Conservation (phyloP, 1,140 invertebrate species). For the Leptonema lineaticorne region DNA sequence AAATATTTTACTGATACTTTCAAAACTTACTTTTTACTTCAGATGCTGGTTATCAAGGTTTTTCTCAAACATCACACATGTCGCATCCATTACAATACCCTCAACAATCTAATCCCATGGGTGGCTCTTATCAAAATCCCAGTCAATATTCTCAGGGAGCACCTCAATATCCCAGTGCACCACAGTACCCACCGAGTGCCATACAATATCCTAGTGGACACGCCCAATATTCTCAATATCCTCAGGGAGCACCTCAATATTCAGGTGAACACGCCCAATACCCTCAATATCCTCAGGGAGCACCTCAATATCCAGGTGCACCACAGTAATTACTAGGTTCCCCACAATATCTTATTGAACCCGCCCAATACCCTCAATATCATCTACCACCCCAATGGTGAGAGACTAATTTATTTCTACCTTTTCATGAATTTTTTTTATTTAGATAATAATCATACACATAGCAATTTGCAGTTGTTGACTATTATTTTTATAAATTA, state of each 20-base stretch:
- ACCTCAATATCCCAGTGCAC: constrained; percentile 43
- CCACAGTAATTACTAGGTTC: neutral
- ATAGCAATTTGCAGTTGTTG: too few relatives aligned
- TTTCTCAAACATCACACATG: constrained; percentile 46
- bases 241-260: constrained; percentile 43
- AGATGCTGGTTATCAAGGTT: constrained; percentile 36
- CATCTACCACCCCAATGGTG: constrained; percentile 35
- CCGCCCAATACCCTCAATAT: constrained; percentile 45
- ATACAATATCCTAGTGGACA: too few relatives aligned
- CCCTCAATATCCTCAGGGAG: constrained; percentile 45
- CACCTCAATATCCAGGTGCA: constrained; percentile 42
- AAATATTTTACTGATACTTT: neutral
- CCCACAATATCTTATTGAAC: too few relatives aligned
- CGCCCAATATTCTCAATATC: too few relatives aligned
- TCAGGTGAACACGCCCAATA: too few relatives aligned
- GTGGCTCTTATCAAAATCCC: constrained; percentile 40
- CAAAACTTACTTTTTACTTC: neutral
- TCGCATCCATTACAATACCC: constrained; percentile 45
- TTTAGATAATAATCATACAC: too few relatives aligned
- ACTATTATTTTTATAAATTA: too few relatives aligned
- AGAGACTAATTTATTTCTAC: too few relatives aligned
- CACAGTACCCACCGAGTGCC: too few relatives aligned
- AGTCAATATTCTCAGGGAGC: constrained; percentile 20
- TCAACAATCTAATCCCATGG: constrained; percentile 34
- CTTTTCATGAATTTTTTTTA: too few relatives aligned